phyloP scores from a whole-genome alignment of 2,113 vertebrate species.

The Tragelaphus buxtoni region DNA sequence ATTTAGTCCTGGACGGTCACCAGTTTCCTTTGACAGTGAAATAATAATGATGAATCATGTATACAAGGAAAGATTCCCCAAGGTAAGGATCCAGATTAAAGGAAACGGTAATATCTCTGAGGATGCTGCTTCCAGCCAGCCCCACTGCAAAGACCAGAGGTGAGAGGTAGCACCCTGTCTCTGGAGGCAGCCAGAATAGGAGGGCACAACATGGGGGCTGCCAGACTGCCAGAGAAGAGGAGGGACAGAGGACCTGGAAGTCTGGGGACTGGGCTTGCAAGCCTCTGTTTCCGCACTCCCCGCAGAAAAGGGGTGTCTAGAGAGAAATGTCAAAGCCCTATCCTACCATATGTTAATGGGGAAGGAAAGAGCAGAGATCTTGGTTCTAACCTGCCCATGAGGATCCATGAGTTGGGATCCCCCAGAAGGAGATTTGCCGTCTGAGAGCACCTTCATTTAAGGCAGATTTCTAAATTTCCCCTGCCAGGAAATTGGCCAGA shows the following conservation, averaged over 20 bases:
- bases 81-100: slow-evolving; percentile 84
- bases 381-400: not conserved
- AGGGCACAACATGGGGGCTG: not conserved
- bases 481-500: not conserved
- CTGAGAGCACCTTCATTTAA: not conserved
- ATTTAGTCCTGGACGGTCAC: slow-evolving; percentile 93
- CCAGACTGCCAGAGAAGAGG: not conserved
- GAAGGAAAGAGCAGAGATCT: not conserved
- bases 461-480: not conserved
- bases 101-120: not conserved
- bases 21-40: slow-evolving; percentile 96
- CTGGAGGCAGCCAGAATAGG: not conserved
- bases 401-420: not conserved
- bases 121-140: not conserved
- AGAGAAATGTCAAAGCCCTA: not conserved
- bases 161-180: not conserved
- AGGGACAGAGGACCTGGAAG: not conserved
- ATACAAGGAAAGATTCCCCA: slow-evolving; percentile 98
- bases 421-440: not conserved
- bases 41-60: slow-evolving; percentile 99
- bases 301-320: not conserved
- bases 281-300: not conserved
- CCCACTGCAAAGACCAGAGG: not conserved
- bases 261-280: not conserved
- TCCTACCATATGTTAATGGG: not conserved